phyloP scores from a whole-genome alignment of 2,888 invertebrate species.

The Drosophila affinis region DNA sequence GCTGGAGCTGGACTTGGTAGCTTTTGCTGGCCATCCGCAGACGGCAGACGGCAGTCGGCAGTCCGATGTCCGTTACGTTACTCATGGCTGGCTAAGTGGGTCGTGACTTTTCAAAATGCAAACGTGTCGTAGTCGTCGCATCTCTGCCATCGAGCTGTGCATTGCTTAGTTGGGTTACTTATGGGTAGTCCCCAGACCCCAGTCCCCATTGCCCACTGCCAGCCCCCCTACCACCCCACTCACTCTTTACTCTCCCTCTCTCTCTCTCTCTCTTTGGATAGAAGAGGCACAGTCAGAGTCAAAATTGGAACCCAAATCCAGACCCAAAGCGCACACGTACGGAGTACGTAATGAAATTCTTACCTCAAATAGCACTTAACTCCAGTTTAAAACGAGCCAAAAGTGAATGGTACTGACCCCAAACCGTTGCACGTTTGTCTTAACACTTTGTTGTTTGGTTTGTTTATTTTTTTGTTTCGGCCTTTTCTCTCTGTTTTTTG shows the following conservation, averaged over 20 bases:
- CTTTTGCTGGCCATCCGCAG: slow-evolving; percentile 56
- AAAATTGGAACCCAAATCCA: slow-evolving; percentile 24
- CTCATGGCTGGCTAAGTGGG: slow-evolving; percentile 78
- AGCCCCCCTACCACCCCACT: slow-evolving; percentile 2
- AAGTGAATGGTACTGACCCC: slow-evolving; percentile 78
- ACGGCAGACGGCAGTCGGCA: slow-evolving; percentile 12
- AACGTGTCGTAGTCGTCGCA: slow-evolving; percentile 65
- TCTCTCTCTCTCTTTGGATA: background rate
- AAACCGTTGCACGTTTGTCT: slow-evolving; percentile 77
- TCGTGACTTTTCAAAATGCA: slow-evolving; percentile 78
- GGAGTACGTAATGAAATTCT: slow-evolving; percentile 77
- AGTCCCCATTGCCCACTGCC: slow-evolving; percentile 40
- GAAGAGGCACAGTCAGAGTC: slow-evolving; percentile 25
- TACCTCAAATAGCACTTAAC: slow-evolving; percentile 79
- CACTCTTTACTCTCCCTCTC: background rate
- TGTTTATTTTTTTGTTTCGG: slow-evolving; percentile 65
- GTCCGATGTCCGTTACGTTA: slow-evolving; percentile 72
- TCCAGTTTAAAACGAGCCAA: slow-evolving; percentile 79
- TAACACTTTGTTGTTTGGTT: slow-evolving; percentile 76
- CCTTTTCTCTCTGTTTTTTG: slow-evolving; percentile 24
- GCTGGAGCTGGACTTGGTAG: slow-evolving; percentile 33
- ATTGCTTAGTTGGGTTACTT: slow-evolving; percentile 63
- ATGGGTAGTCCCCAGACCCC: slow-evolving; percentile 45
- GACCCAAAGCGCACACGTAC: slow-evolving; percentile 65
- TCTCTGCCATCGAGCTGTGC: slow-evolving; percentile 48